A percentile compares a stretch with the other conserved stretches of the same genome.
These are phyloP conservation scores for Poecilia wingei DNA, from an alignment of 2,797 vertebrate species.

Conservation along the genomic window DNA sequence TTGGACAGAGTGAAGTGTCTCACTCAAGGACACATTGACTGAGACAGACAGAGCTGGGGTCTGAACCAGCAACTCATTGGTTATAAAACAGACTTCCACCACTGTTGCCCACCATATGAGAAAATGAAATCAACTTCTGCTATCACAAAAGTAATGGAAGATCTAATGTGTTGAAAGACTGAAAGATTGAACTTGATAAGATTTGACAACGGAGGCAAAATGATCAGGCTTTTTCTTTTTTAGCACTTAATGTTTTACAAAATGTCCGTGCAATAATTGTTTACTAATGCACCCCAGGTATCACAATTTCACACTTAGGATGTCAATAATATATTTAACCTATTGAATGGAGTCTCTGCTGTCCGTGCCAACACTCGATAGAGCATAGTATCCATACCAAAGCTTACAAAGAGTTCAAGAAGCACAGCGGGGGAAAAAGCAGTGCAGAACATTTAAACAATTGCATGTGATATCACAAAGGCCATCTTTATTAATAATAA, in stretches of 20 bases:
- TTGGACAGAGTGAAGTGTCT: too few relatives aligned
- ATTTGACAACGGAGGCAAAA: neutral
- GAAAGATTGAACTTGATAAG: neutral
- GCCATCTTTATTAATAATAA: neutral
- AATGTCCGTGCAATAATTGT: neutral
- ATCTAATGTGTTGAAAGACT: neutral
- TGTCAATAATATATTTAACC: neutral
- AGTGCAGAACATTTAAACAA: neutral
- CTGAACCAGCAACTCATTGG: too few relatives aligned
- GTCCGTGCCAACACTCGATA: neutral
- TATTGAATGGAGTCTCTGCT: neutral
- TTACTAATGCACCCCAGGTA: neutral
- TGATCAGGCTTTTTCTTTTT: neutral
- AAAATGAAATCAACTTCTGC: neutral
- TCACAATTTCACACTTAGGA: neutral
- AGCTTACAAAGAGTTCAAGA: neutral
- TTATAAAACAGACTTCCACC: too few relatives aligned
- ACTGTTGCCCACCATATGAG: neutral
- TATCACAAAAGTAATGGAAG: neutral
- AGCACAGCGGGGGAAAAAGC: neutral
- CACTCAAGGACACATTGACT: too few relatives aligned
- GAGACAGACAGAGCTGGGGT: too few relatives aligned
- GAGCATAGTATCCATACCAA: neutral
- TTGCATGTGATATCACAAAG: neutral
- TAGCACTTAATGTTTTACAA: neutral